Conservation (phyloP, 2,113 vertebrate species). For the Actenoides lindsayi region DNA sequence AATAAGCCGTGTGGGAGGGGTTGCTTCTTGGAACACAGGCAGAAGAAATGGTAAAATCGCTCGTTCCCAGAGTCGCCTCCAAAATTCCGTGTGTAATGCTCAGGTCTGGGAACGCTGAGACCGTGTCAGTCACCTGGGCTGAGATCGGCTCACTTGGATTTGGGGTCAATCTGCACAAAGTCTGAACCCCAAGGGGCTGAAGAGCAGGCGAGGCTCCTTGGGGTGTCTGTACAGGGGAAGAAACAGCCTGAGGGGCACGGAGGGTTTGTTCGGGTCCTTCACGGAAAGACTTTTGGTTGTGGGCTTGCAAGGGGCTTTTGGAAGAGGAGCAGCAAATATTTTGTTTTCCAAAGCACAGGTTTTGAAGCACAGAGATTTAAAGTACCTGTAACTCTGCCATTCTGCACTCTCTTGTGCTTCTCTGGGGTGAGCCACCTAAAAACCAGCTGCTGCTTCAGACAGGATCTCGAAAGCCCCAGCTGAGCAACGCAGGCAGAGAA, state of each 20-base stretch:
- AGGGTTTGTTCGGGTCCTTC: not conserved
- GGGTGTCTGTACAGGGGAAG: not conserved
- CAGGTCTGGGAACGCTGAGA: not conserved
- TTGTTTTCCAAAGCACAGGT: not conserved
- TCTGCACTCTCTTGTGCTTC: no score
- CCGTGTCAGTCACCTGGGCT: no score
- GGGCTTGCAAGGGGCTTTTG: not conserved
- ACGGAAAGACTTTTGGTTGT: not conserved
- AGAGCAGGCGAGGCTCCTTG: rapidly evolving
- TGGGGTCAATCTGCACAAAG: not conserved
- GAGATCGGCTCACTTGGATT: rapidly evolving
- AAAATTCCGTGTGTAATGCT: not conserved
- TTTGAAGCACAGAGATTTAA: not conserved
- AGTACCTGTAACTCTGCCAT: not conserved
- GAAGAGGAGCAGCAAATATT: not conserved
- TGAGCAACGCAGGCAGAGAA: rapidly evolving
- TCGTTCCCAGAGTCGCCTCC: not conserved
- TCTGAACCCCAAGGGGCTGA: not conserved
- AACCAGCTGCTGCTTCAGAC: not conserved
- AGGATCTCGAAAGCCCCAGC: rapidly evolving
- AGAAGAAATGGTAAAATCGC: rapidly evolving
- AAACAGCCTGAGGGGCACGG: rapidly evolving
- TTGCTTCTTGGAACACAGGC: not conserved
- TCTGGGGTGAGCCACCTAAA: not conserved
- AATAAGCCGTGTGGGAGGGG: no score